Conservation (phyloP, 2,797 vertebrate species). For the Octomys mimax region DNA sequence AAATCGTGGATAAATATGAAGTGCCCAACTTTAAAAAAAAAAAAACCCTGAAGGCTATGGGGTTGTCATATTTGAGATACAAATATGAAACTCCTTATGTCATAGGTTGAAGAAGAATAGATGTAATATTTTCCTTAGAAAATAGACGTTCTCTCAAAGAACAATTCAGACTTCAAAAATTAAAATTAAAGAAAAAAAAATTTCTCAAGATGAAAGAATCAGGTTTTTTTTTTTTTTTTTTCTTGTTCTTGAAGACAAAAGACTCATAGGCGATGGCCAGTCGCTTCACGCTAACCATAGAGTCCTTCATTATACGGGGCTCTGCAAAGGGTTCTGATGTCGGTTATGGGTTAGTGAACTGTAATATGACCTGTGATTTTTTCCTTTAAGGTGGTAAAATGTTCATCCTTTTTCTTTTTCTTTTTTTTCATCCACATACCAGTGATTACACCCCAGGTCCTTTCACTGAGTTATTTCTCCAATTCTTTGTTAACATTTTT, state of each 20-base stretch:
- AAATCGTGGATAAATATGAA: neutral
- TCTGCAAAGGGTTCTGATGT: neutral
- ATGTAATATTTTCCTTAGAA: conserved; percentile 2
- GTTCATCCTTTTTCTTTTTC: neutral
- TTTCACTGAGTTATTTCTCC: neutral
- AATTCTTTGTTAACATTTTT: neutral
- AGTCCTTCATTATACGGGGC: neutral
- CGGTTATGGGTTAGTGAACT: neutral
- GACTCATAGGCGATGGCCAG: too few species aligned
- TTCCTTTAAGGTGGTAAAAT: neutral
- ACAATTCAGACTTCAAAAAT: neutral
- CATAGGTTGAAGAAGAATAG: neutral
- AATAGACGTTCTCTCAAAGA: neutral
- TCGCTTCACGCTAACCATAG: neutral
- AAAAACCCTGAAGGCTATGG: neutral
- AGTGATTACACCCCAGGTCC: neutral
- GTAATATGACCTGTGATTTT: neutral
- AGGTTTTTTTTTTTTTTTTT: neutral
- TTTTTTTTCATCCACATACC: neutral
- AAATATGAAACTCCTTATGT: neutral
- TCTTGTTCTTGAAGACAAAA: neutral
- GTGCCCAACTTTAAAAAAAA: neutral
- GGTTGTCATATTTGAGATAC: neutral
- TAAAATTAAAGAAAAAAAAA: neutral
- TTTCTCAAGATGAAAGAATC: neutral